A percentile compares a stretch with the other conserved stretches of the same genome.
Evolutionary conservation across 2,113 vertebrate species (phyloP).

Genomic region (Phyllostomus hastatus): DNA sequence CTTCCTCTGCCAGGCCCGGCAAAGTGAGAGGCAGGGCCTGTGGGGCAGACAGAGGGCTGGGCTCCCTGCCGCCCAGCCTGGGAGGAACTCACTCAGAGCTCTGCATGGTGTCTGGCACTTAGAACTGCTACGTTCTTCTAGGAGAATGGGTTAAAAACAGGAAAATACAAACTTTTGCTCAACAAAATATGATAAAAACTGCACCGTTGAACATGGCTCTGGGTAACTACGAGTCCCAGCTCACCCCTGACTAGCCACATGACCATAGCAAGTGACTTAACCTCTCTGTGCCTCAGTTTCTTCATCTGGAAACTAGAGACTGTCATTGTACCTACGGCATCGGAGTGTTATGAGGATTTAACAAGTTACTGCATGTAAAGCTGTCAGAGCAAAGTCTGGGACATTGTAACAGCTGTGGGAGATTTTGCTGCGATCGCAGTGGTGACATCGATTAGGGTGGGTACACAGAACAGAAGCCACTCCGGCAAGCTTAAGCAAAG

Average conservation of each 20-base stretch:
- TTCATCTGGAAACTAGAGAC: neutral
- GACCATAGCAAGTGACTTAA: neutral
- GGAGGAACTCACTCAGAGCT: neutral
- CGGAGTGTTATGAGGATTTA: neutral
- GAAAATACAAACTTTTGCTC: neutral
- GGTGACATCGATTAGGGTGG: neutral
- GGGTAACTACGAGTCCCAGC: neutral
- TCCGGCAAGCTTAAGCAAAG: neutral
- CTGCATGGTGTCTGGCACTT: neutral
- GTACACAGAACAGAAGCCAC: neutral
- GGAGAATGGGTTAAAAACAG: neutral
- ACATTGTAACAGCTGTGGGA: neutral
- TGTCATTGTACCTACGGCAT: neutral
- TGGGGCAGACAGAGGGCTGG: neutral
- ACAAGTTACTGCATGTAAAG: neutral
- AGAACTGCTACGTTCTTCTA: neutral
- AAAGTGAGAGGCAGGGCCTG: neutral
- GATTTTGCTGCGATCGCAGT: neutral
- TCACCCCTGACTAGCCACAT: neutral
- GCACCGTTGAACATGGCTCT: neutral
- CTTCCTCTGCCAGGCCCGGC: conserved; percentile 50
- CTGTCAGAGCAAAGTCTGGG: neutral
- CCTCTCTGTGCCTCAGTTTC: neutral
- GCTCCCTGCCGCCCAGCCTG: neutral
- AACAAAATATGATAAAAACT: neutral